Percentiles rank a stretch among this genome's conserved stretches.
phyloP scores from a whole-genome alignment of 1,140 invertebrate species.

The Arctopsyche grandis region DNA sequence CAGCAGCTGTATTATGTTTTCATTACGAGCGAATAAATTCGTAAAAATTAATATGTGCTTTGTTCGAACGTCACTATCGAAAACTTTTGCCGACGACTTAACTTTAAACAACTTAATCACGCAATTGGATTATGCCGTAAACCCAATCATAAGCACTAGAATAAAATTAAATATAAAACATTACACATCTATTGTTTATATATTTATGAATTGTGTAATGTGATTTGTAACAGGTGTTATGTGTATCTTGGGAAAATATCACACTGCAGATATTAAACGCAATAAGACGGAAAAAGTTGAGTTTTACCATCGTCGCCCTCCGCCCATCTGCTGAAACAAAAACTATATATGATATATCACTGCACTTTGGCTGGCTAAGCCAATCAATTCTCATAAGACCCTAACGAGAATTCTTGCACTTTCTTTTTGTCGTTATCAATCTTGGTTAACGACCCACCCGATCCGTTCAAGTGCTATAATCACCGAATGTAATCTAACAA shows the following conservation, averaged over 20 bases:
- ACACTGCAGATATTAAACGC: too few species aligned
- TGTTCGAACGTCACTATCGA: not conserved
- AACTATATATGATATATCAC: slow-evolving; percentile 19
- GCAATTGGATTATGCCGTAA: not conserved
- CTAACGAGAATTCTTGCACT: slow-evolving; percentile 44
- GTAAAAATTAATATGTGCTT: slow-evolving; percentile 11
- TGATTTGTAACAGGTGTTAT: too few species aligned
- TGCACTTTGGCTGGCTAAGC: slow-evolving; percentile 3
- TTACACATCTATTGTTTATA: too few species aligned
- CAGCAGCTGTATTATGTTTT: not conserved
- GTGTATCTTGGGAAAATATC: too few species aligned
- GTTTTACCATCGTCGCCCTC: too few species aligned
- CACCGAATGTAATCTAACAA: slow-evolving; percentile 34
- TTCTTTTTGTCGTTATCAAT: slow-evolving; percentile 49
- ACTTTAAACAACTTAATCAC: slow-evolving; percentile 3
- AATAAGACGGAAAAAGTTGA: too few species aligned
- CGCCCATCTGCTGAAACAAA: not conserved
- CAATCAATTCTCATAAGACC: slow-evolving; percentile 51
- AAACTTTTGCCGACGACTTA: not conserved
- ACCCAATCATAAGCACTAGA: not conserved
- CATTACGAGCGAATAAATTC: slow-evolving; percentile 11
- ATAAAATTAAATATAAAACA: too few species aligned
- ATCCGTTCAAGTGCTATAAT: slow-evolving; percentile 41
- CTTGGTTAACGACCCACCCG: slow-evolving; percentile 51
- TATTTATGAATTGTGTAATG: too few species aligned